phyloP scores from a whole-genome alignment of 2,888 invertebrate species.

The Anagyrus pseudococci region DNA sequence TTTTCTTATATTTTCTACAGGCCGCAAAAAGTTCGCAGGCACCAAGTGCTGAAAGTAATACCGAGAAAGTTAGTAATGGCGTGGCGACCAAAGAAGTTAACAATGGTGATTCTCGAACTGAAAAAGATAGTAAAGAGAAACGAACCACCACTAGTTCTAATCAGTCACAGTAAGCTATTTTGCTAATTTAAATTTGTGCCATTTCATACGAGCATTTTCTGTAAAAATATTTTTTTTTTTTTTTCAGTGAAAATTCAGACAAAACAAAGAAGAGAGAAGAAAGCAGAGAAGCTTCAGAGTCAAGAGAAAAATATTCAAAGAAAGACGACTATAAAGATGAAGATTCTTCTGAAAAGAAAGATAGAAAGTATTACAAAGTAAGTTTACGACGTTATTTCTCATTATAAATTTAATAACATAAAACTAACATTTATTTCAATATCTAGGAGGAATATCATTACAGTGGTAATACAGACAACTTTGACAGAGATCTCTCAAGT shows the following conservation, averaged over 20 bases:
- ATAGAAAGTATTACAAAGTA: constrained; percentile 68
- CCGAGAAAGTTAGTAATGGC: constrained; percentile 64
- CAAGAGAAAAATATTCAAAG: constrained; percentile 63
- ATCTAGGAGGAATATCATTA: constrained; percentile 65
- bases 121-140: constrained; percentile 58
- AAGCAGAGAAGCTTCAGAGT: constrained; percentile 59
- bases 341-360: constrained; percentile 65
- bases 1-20: constrained; percentile 36
- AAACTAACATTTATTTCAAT: constrained; percentile 10
- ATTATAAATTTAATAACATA: constrained; percentile 10
- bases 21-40: constrained; percentile 51
- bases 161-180: constrained; percentile 53
- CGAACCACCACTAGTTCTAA: constrained; percentile 48
- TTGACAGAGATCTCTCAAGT: constrained; percentile 65
- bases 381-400: constrained; percentile 53
- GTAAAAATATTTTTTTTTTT: constrained; percentile 9
- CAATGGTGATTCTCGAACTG: constrained; percentile 55
- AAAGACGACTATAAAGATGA: constrained; percentile 66
- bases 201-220: constrained; percentile 42
- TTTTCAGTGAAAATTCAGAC: constrained; percentile 51
- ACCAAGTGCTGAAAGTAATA: constrained; percentile 49
- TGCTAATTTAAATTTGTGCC: constrained; percentile 9
- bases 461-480: constrained; percentile 63
- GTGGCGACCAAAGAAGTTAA: constrained; percentile 55
- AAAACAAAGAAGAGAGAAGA: constrained; percentile 56